Evolutionary conservation across 2,888 invertebrate genomes (phyloP), one percentile per base, ranked within the genome.

Genomic region (Spodoptera exigua): DNA sequence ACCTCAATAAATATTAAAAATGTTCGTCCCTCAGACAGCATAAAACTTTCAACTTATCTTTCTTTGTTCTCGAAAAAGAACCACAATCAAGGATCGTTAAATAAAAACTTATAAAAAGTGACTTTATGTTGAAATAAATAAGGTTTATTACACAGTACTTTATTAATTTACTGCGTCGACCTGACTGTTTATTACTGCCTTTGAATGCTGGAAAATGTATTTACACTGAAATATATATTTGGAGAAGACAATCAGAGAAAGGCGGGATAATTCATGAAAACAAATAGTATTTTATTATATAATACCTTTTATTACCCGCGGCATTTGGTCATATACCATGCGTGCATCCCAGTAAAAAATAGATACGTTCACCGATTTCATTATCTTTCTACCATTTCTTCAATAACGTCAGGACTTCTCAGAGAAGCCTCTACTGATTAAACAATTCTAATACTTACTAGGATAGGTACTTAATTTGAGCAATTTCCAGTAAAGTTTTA

Each of bases 141-240:
- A 61, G 47, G 39, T 69, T 69, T 65, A 69, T 65, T 69, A 39
- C 43, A 39, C n/a, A n/a, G n/a, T 61, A 53, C 18, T 53, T 61
- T 69, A 61, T 53, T 53, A 48, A 65, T 69, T 53, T 69, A 65
- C 14, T 21, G 37, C 53, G 9, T 5, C n/a, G 16, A 40, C 18
- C 39, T 47, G 37, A 44, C 35, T 47, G 35, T 61, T 61, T 41
- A 63, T 58, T 66, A 13, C 9, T 18, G 36, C 46, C 27, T 21
- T 18, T 61, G 43, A 67, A 45, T 43, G 9, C n/a, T 41, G 2
- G 36, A 35, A 35, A 52, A n/a, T 32, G 32, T 40, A 3, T 27
- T 18, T 45, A 36, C 21, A 61, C 0, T 18, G 41, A 61, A 12
- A 2, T 18, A n/a, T 10, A 4, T 13, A 41, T 0, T 17, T 18